Evolutionary conservation across 2,888 invertebrate genomes (phyloP).

Genomic region (Tiliacea citrago): DNA sequence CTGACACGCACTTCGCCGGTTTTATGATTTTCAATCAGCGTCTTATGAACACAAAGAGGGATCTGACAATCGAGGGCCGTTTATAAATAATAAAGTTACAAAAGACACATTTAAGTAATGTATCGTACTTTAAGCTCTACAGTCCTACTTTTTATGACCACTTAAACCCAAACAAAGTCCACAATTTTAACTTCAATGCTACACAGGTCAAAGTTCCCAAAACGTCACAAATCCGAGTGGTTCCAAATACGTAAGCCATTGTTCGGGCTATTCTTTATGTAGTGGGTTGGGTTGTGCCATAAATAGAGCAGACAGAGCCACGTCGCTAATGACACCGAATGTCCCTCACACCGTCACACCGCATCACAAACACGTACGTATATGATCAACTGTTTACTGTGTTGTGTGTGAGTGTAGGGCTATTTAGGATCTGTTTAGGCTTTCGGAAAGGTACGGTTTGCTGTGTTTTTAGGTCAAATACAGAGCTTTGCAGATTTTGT

Average conservation of each 20-base stretch:
- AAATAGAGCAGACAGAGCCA: constrained; percentile 66
- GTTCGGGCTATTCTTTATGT: constrained; percentile 69
- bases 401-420: constrained; percentile 8
- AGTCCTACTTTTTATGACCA: constrained; percentile 41
- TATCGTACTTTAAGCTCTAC: constrained; percentile 21
- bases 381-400: constrained; percentile 40
- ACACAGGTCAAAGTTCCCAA: constrained; percentile 42
- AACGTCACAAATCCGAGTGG: constrained; percentile 50
- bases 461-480: constrained; percentile 10
- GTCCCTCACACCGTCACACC: constrained; percentile 60
- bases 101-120: constrained; percentile 14
- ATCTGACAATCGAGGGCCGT: background rate
- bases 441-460: constrained; percentile 16
- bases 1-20: too few relatives aligned
- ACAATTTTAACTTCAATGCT: constrained; percentile 45
- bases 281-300: constrained; percentile 62
- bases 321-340: constrained; percentile 73
- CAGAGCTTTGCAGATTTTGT: constrained; percentile 4
- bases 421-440: constrained; percentile 35
- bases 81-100: background rate
- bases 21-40: too few relatives aligned
- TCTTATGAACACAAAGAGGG: background rate
- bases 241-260: constrained; percentile 63
- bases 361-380: constrained; percentile 36
- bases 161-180: constrained; percentile 38